A percentile compares a stretch with the other conserved stretches of the same genome.
phyloP scores from a whole-genome alignment of 2,888 invertebrate genomes.

The Cheilosia scutellata region DNA sequence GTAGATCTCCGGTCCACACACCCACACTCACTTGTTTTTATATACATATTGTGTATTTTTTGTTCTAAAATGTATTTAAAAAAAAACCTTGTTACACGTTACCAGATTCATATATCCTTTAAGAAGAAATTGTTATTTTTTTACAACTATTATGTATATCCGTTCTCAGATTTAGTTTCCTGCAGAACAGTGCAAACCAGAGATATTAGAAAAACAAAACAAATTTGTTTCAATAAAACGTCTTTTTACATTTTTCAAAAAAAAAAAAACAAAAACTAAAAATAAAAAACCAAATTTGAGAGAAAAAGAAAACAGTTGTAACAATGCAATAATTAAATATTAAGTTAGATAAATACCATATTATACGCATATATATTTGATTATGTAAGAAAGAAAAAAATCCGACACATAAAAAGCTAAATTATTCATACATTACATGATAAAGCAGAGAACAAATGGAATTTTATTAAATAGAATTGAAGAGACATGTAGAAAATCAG shows the following conservation, averaged over 20 bases:
- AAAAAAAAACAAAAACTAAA: constrained; percentile 13
- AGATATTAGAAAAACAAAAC: constrained; percentile 45
- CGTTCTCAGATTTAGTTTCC: constrained; percentile 45
- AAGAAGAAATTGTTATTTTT: constrained; percentile 73
- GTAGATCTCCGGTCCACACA: constrained; percentile 46
- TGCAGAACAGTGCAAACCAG: constrained; percentile 20
- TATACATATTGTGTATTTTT: constrained; percentile 26
- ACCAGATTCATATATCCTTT: constrained; percentile 63
- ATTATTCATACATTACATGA: constrained; percentile 12
- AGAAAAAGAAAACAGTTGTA: constrained; percentile 67
- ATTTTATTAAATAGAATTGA: constrained; percentile 29
- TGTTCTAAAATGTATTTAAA: constrained; percentile 51
- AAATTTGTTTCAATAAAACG: constrained; percentile 55
- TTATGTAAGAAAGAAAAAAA: constrained; percentile 24
- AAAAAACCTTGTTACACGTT: constrained; percentile 66
- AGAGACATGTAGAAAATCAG: constrained; percentile 13
- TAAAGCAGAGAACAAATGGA: constrained; percentile 32
- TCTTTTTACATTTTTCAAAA: constrained; percentile 44
- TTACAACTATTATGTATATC: constrained; percentile 51
- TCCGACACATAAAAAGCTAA: not conserved
- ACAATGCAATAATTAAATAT: constrained; percentile 73
- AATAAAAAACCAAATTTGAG: constrained; percentile 29
- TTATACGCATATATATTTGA: constrained; percentile 40
- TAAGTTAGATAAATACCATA: constrained; percentile 60
- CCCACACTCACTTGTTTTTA: constrained; percentile 28